phyloP scores from a whole-genome alignment of 2,888 invertebrate species.

The Coelogynopora nodosa region DNA sequence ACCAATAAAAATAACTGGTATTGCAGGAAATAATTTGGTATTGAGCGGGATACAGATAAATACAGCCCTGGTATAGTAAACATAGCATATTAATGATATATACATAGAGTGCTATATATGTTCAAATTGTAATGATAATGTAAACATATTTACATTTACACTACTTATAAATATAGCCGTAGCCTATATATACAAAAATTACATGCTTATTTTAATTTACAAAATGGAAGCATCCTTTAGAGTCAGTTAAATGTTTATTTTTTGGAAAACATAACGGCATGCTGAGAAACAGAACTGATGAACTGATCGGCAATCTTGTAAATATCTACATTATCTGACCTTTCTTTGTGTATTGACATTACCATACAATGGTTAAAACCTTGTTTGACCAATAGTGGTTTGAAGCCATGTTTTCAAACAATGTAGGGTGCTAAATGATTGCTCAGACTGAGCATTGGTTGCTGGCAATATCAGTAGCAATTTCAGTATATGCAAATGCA shows the following conservation, averaged over 20 bases:
- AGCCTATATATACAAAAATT: neutral
- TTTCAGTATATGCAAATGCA: neutral
- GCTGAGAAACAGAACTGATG: conserved; percentile 13
- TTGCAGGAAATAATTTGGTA: too few species aligned
- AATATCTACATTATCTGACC: neutral
- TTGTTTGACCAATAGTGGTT: neutral
- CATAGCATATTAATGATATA: neutral
- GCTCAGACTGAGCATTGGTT: conserved; percentile 23
- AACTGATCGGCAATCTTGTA: neutral
- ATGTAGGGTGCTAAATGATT: conserved; percentile 10
- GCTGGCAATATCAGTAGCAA: conserved; percentile 18
- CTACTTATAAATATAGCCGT: neutral
- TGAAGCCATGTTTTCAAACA: conserved; percentile 15
- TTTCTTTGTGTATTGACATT: neutral
- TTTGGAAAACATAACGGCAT: conserved; percentile 8
- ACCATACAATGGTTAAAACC: neutral
- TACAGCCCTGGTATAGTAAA: neutral
- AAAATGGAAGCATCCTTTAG: conserved; percentile 15
- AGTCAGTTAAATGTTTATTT: conserved; percentile 15
- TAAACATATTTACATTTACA: conserved; percentile 15
- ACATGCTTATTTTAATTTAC: neutral
- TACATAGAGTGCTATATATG: conserved; percentile 6
- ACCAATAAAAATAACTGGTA: too few species aligned
- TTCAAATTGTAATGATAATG: conserved; percentile 14
- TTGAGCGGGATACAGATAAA: too few species aligned